These are phyloP conservation scores for Pemphredon lugubris DNA, from an alignment of 2,888 invertebrate species.

Conservation along the genomic window DNA sequence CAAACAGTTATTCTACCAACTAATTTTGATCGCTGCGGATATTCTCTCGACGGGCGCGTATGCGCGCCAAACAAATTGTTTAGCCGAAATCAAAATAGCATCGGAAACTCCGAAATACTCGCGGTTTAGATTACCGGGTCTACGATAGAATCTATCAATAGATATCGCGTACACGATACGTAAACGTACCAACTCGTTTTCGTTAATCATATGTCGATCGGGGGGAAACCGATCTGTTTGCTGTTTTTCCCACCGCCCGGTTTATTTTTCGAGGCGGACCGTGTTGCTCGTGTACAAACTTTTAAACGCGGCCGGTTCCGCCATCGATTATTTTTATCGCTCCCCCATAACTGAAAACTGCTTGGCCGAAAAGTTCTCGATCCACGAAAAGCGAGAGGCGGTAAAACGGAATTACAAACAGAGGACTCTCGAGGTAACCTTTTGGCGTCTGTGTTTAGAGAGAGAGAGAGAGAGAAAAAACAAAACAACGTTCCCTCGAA, in stretches of 20 bases:
- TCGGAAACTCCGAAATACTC: too few relatives aligned
- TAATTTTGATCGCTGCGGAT: slow-evolving; percentile 46
- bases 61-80: slow-evolving; percentile 26
- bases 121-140: too few relatives aligned
- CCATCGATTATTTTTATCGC: background rate
- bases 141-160: background rate
- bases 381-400: background rate
- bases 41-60: slow-evolving; percentile 24
- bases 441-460: too few relatives aligned
- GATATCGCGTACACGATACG: background rate
- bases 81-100: slow-evolving; percentile 18
- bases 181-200: slow-evolving; percentile 2
- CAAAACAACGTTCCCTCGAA: too few relatives aligned
- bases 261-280: background rate
- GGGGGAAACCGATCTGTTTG: slow-evolving; percentile 24
- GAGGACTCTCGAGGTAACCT: too few relatives aligned
- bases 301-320: slow-evolving; percentile 14
- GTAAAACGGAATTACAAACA: background rate
- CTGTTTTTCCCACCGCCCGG: background rate
- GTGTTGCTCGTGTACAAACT: background rate
- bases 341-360: background rate
- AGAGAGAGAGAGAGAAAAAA: too few relatives aligned
- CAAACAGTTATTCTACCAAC: slow-evolving; percentile 18
- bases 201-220: slow-evolving; percentile 41
- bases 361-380: background rate